A percentile compares a stretch with the other conserved stretches of the same genome.
These are phyloP conservation scores for Aleiodes leptofemur DNA, from an alignment of 2,888 invertebrate species.

Conservation along the genomic window DNA sequence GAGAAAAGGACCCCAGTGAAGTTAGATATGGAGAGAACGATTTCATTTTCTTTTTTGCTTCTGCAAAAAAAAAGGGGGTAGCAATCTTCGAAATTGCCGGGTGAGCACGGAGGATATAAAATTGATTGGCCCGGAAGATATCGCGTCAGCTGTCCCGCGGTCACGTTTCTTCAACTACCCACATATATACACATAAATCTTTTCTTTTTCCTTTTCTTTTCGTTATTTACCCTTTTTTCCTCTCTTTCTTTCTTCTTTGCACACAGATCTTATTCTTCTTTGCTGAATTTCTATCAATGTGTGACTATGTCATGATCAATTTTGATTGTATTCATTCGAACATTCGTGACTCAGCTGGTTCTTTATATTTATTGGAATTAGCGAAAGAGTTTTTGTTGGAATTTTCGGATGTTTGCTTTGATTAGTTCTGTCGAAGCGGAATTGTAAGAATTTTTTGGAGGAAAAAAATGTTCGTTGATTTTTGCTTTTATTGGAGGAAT, in stretches of 20 bases:
- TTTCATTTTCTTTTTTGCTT: constrained; percentile 36
- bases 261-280: constrained; percentile 31
- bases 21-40: constrained; percentile 18
- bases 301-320: not conserved
- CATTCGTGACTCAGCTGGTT: constrained; percentile 1
- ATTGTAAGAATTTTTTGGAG: too few relatives aligned
- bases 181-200: constrained; percentile 42
- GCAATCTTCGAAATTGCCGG: constrained; percentile 66
- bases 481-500: too few relatives aligned
- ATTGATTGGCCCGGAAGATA: constrained; percentile 62
- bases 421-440: too few relatives aligned
- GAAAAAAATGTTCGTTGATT: too few relatives aligned
- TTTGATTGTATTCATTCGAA: constrained; percentile 15
- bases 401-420: too few relatives aligned
- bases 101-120: constrained; percentile 59
- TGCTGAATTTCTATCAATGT: constrained; percentile 1
- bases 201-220: constrained; percentile 23
- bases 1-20: constrained; percentile 36
- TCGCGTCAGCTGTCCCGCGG: constrained; percentile 60
- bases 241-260: not conserved
- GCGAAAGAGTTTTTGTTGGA: too few relatives aligned
- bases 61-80: constrained; percentile 35
- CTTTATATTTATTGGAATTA: constrained; percentile 2
- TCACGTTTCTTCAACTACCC: constrained; percentile 55
- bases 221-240: constrained; percentile 19